phyloP scores from a whole-genome alignment of 2,797 vertebrate genomes.

The Percopsis omiscomaycus region DNA sequence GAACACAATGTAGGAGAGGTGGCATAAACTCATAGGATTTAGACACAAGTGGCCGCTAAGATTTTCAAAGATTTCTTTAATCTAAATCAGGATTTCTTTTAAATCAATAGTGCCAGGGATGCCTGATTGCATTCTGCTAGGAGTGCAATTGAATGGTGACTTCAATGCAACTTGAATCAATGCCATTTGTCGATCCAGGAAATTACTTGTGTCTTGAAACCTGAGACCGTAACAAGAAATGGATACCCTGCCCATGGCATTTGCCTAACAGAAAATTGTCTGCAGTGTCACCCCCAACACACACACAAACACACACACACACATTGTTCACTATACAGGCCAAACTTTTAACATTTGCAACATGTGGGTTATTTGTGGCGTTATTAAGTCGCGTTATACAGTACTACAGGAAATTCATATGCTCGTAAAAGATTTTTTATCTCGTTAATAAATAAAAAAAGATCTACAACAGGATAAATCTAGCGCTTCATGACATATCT shows the following conservation, averaged over 20 bases:
- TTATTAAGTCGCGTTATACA: too few relatives aligned
- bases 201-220: conserved; percentile 76
- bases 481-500: too few relatives aligned
- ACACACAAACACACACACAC: neutral
- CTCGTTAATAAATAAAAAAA: too few relatives aligned
- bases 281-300: conserved; percentile 23
- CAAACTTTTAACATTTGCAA: conserved; percentile 18
- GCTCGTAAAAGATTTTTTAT: too few relatives aligned
- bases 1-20: conserved; percentile 19
- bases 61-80: conserved; percentile 38
- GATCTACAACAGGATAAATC: too few relatives aligned
- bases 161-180: conserved; percentile 77
- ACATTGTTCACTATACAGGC: conserved; percentile 3
- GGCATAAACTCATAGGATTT: conserved; percentile 37
- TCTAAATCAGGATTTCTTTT: conserved; percentile 56
- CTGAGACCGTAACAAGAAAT: conserved; percentile 69
- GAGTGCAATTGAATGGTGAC: conserved; percentile 76
- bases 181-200: conserved; percentile 77
- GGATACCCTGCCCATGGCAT: conserved; percentile 65
- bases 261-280: conserved; percentile 67
- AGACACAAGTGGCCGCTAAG: conserved; percentile 34
- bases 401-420: too few relatives aligned
- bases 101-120: conserved; percentile 72
- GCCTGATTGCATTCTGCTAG: conserved; percentile 74
- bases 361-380: too few relatives aligned